These are phyloP conservation scores for Centrocercus urophasianus DNA, from an alignment of 2,113 vertebrate species.

Conservation along the genomic window DNA sequence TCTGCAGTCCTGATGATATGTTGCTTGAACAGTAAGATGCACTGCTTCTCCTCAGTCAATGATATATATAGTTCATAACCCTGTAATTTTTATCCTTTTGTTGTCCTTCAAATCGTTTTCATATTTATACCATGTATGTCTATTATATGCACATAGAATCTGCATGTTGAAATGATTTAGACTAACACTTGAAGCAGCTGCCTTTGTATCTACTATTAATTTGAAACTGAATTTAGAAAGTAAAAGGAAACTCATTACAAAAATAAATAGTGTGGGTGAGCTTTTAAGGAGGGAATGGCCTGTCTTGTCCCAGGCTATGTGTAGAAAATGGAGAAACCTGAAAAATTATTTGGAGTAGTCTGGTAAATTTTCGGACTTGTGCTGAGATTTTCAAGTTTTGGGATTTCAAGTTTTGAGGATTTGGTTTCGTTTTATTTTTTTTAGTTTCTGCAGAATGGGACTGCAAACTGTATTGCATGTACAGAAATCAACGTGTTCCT, in stretches of 20 bases:
- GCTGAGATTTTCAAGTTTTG: neutral
- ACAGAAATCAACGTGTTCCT: neutral
- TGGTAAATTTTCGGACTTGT: neutral
- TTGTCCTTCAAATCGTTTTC: neutral
- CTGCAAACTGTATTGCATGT: neutral
- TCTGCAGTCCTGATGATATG: neutral
- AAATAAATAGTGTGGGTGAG: neutral
- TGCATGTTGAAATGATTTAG: neutral
- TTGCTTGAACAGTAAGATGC: neutral
- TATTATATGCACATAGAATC: neutral
- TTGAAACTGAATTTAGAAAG: neutral
- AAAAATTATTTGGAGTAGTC: neutral
- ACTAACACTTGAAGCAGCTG: neutral
- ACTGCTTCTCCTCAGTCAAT: neutral
- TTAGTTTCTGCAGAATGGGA: neutral
- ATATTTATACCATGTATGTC: neutral
- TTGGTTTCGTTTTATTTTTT: neutral
- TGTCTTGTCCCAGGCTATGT: neutral
- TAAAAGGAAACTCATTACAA: neutral
- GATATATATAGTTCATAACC: neutral
- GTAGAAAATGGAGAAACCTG: neutral
- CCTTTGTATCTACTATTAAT: neutral
- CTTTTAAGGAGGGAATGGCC: neutral
- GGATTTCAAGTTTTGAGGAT: neutral
- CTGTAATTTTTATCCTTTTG: slow-evolving; percentile 4